These are phyloP conservation scores for Megalurothrips usitatus DNA, from an alignment of 2,888 invertebrate species.

Conservation along the genomic window DNA sequence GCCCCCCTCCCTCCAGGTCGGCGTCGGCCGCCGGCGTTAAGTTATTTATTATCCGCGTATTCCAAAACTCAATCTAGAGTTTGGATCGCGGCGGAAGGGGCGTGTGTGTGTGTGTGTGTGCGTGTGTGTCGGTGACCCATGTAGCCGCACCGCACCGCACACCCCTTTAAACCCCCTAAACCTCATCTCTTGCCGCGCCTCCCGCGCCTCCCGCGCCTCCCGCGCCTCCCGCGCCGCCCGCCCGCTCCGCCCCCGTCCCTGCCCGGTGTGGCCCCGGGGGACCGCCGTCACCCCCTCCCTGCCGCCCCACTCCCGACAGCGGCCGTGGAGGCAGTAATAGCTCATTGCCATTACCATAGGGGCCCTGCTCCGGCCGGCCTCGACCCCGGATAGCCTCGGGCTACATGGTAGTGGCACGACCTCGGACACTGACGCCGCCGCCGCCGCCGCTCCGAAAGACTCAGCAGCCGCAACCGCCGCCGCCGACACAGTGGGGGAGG, in stretches of 20 bases:
- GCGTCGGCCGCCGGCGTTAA: neutral
- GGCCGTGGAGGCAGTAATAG: neutral
- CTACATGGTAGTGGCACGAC: too few species aligned
- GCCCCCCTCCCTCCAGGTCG: neutral
- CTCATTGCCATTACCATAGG: conserved; percentile 2
- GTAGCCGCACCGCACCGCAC: too few species aligned
- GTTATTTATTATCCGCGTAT: conserved; percentile 8
- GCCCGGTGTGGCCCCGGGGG: neutral
- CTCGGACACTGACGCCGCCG: too few species aligned
- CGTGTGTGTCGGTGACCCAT: too few species aligned
- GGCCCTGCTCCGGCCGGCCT: neutral
- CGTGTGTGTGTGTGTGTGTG: too few species aligned
- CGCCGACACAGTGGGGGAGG: neutral
- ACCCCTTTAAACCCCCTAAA: too few species aligned
- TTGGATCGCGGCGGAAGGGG: neutral
- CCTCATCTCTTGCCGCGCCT: too few species aligned
- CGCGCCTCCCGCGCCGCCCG: too few species aligned
- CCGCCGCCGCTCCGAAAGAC: neutral
- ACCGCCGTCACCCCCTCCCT: neutral
- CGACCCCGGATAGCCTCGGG: neutral
- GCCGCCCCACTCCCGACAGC: neutral
- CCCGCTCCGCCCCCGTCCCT: neutral
- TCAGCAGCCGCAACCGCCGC: neutral
- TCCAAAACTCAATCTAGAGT: conserved; percentile 23
- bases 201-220: too few species aligned